phyloP scores from a whole-genome alignment of 2,113 vertebrate species.

The Madoqua kirkii region DNA sequence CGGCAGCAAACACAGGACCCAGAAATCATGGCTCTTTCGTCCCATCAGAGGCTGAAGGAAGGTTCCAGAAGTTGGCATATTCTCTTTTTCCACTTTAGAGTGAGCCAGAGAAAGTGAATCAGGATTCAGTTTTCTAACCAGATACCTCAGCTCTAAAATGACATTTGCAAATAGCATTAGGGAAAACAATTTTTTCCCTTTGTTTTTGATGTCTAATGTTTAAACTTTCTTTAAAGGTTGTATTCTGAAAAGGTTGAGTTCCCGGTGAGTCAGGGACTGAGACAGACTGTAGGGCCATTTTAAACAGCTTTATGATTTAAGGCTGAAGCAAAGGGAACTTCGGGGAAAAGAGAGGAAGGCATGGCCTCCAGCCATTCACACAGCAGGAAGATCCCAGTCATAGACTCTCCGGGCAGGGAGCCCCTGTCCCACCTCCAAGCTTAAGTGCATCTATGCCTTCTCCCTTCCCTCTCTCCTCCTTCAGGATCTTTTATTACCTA shows the following conservation, averaged over 20 bases:
- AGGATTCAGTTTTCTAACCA: neutral
- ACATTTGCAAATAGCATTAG: conserved; percentile 54
- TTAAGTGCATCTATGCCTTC: too few relatives aligned
- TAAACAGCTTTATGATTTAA: conserved; percentile 5
- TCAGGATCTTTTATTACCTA: neutral
- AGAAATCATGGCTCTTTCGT: neutral
- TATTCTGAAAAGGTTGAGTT: conserved; percentile 60
- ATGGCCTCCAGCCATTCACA: neutral
- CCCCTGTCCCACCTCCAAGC: too few relatives aligned
- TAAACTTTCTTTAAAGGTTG: conserved; percentile 61
- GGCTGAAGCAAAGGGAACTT: neutral
- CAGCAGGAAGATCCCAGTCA: neutral
- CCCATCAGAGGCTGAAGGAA: neutral
- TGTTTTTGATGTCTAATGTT: conserved; percentile 49
- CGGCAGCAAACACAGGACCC: neutral
- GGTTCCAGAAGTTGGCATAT: neutral
- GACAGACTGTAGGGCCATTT: conserved; percentile 36
- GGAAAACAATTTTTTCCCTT: neutral
- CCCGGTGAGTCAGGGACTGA: neutral
- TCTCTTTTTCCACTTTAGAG: neutral
- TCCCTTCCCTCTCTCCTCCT: neutral
- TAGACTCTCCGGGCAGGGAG: accelerated
- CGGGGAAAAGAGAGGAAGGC: neutral
- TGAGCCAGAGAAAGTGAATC: neutral
- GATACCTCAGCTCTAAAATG: neutral